These are phyloP conservation scores for Bellardia pandia DNA, from an alignment of 2,888 invertebrate species.

Conservation along the genomic window DNA sequence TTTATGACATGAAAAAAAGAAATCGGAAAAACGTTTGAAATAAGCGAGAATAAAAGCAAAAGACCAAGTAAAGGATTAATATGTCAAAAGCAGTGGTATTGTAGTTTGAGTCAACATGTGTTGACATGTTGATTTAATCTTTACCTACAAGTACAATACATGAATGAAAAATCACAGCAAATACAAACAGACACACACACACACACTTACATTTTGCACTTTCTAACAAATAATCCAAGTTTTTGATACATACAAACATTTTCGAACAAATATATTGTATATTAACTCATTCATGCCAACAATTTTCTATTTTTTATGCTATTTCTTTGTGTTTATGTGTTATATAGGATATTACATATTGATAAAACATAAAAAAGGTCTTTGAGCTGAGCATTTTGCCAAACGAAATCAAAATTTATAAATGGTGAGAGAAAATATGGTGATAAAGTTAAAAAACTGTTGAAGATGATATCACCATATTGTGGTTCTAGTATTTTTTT, in stretches of 20 bases:
- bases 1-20: constrained; percentile 6
- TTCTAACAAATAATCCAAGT: constrained; percentile 16
- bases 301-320: neutral
- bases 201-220: neutral
- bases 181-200: neutral
- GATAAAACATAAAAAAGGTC: constrained; percentile 24
- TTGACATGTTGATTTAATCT: constrained; percentile 70
- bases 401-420: constrained; percentile 4
- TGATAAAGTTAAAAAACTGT: no score
- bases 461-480: no score
- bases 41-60: constrained; percentile 29
- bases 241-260: neutral
- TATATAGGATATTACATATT: neutral
- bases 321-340: neutral
- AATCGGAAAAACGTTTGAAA: constrained; percentile 19
- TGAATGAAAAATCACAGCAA: neutral
- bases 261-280: neutral
- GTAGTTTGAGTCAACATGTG: constrained; percentile 45
- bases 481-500: no score
- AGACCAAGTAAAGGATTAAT: constrained; percentile 62
- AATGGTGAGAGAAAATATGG: no score
- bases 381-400: neutral
- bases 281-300: constrained; percentile 8
- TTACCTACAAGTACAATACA: constrained; percentile 46
- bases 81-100: constrained; percentile 65